phyloP scores from a whole-genome alignment of 1,140 invertebrate genomes.

The Rhyacophila brunnea region DNA sequence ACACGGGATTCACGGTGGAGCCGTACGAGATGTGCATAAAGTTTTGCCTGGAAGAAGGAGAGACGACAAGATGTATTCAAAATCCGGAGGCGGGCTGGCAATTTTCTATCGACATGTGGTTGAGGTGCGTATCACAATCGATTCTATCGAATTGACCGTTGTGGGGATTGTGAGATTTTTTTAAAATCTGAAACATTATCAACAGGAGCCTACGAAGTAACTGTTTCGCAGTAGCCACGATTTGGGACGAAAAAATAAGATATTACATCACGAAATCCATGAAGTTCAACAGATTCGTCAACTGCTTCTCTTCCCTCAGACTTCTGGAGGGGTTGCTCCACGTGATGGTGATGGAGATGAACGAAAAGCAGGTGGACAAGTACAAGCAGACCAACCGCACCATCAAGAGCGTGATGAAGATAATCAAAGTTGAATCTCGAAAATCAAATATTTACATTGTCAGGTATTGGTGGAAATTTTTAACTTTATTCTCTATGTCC shows the following conservation, averaged over 20 bases:
- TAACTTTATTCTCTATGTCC: no score
- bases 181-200: no score
- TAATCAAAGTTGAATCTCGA: no score
- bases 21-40: conserved; percentile 39
- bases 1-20: conserved; percentile 42
- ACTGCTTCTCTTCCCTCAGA: conserved; percentile 42
- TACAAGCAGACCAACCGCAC: conserved; percentile 20
- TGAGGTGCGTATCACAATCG: conserved; percentile 41
- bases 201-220: no score
- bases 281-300: conserved; percentile 38
- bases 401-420: no score
- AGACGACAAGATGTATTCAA: conserved; percentile 40
- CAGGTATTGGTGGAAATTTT: no score
- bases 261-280: conserved; percentile 35
- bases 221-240: conserved; percentile 32
- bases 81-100: conserved; percentile 47
- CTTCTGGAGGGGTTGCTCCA: conserved; percentile 48
- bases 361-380: conserved; percentile 3
- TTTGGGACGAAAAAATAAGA: conserved; percentile 46
- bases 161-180: no score
- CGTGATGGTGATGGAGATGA: conserved; percentile 42
- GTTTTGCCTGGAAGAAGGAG: conserved; percentile 46
- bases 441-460: no score
- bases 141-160: no score
- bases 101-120: conserved; percentile 49